These are phyloP conservation scores for Oplegnathus fasciatus DNA, from an alignment of 2,113 vertebrate genomes.

Conservation along the genomic window DNA sequence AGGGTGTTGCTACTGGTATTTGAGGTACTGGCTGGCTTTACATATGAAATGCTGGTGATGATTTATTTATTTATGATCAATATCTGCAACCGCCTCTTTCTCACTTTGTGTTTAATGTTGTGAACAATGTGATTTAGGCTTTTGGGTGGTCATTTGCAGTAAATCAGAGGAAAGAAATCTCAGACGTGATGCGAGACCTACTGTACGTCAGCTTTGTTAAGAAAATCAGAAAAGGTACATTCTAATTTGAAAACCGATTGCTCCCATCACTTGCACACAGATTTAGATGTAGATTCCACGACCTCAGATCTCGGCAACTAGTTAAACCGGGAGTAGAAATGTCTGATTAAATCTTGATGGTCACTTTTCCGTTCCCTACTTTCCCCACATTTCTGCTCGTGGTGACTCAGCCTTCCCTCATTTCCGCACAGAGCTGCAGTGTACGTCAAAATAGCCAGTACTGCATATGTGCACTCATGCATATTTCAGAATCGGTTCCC, in stretches of 20 bases:
- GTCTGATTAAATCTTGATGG: slow-evolving; percentile 26
- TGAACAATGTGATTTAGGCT: background rate
- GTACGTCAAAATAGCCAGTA: slow-evolving; percentile 30
- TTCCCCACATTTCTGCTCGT: background rate
- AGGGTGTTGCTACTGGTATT: background rate
- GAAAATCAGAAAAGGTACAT: background rate
- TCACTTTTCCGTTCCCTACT: background rate
- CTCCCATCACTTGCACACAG: background rate
- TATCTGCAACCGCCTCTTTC: background rate
- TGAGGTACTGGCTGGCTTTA: background rate
- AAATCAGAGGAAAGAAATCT: background rate
- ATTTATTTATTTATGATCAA: no score
- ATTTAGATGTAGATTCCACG: background rate
- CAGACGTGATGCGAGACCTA: background rate
- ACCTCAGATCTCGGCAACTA: background rate
- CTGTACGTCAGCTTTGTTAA: background rate
- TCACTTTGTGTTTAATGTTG: background rate
- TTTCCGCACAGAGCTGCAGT: slow-evolving; percentile 30
- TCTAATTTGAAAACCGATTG: background rate
- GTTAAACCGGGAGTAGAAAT: background rate
- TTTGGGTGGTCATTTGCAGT: background rate
- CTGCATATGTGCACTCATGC: slow-evolving; percentile 64
- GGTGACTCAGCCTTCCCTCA: slow-evolving; percentile 38
- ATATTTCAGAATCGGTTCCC: slow-evolving; percentile 60
- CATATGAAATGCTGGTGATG: background rate